Conservation (phyloP, 2,113 vertebrate genomes). For the Phasianus colchicus region DNA sequence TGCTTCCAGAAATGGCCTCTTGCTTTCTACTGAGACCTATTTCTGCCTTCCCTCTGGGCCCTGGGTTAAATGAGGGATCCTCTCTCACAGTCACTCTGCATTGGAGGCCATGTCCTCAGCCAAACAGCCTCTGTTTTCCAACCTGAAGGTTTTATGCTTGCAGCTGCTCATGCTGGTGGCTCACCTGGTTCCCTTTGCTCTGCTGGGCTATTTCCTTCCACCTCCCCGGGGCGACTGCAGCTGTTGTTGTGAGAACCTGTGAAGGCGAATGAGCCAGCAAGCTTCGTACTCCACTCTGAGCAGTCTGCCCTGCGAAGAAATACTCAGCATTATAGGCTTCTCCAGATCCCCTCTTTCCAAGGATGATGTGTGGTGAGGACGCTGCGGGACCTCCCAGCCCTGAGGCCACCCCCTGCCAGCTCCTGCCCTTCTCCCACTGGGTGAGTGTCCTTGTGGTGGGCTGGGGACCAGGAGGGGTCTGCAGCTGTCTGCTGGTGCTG, state of each 20-base stretch:
- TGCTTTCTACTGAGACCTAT: background rate
- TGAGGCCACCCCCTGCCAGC: background rate
- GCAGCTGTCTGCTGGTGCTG: fast-evolving
- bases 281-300: no score
- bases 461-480: background rate
- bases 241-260: no score
- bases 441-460: background rate
- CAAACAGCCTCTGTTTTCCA: background rate
- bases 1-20: background rate
- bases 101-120: background rate
- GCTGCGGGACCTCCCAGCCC: background rate
- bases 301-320: no score
- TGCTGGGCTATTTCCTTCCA: background rate
- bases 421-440: background rate
- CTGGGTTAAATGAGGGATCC: fast-evolving
- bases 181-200: background rate
- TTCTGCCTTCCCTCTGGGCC: background rate
- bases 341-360: no score
- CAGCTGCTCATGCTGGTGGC: background rate
- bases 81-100: background rate
- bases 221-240: background rate
- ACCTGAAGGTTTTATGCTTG: background rate
- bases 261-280: no score
- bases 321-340: no score
- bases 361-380: no score